phyloP scores from a whole-genome alignment of 2,113 vertebrate species.

The Caretta caretta region DNA sequence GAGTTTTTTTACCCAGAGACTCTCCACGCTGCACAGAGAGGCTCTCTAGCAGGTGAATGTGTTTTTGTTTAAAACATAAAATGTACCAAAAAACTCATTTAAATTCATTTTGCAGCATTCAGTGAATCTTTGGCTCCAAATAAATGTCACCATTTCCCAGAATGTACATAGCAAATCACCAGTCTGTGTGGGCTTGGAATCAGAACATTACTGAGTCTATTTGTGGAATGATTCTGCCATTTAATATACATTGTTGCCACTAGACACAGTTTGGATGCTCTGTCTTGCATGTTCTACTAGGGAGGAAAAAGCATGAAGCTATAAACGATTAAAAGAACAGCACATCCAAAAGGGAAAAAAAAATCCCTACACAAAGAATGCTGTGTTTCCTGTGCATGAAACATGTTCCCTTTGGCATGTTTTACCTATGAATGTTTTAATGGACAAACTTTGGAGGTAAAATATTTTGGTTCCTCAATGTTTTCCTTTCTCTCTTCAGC shows the following conservation, averaged over 20 bases:
- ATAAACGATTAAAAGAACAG: neutral
- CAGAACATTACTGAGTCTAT: neutral
- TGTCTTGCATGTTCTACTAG: neutral
- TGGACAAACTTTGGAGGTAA: neutral
- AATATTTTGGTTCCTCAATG: neutral
- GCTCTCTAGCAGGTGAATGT: neutral
- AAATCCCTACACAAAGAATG: neutral
- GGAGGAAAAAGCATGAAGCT: neutral
- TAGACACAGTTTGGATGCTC: neutral
- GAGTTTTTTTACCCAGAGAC: neutral
- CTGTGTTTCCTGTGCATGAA: neutral
- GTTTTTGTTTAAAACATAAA: neutral
- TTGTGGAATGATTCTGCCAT: neutral
- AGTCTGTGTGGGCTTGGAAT: fast-evolving
- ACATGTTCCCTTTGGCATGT: neutral
- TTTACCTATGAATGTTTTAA: neutral
- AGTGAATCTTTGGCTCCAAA: neutral
- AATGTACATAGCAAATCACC: neutral
- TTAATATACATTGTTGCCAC: neutral
- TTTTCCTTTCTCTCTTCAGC: fast-evolving
- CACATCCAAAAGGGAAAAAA: neutral
- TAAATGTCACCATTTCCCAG: neutral
- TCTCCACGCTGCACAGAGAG: neutral
- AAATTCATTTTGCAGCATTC: neutral
- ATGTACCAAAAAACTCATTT: neutral